A percentile compares a stretch with the other conserved stretches of the same genome.
Conservation (phyloP, 1,140 invertebrate genomes). For the Euwallacea similis region DNA sequence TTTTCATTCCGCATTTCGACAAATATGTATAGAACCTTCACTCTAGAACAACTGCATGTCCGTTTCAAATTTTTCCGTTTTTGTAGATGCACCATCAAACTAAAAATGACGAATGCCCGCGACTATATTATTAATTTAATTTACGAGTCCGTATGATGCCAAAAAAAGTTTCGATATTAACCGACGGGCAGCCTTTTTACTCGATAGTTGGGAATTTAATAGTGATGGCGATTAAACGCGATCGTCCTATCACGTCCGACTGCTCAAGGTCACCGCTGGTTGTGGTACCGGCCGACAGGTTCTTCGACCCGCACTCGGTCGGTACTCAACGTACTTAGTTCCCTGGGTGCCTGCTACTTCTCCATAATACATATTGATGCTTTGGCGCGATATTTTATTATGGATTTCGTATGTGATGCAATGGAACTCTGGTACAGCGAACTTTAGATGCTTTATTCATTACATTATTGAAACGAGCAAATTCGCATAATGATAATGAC, state of each 20-base stretch:
- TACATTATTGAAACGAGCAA: too few relatives aligned
- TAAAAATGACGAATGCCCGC: too few relatives aligned
- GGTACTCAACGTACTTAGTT: constrained; percentile 1
- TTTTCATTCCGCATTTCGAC: too few relatives aligned
- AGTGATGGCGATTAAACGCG: constrained; percentile 17
- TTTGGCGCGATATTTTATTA: background rate
- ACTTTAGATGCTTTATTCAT: too few relatives aligned
- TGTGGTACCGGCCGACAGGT: constrained; percentile 16
- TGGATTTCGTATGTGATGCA: background rate
- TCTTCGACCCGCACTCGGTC: constrained; percentile 17
- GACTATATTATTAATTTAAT: too few relatives aligned
- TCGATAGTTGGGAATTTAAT: constrained; percentile 25
- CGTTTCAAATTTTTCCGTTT: too few relatives aligned
- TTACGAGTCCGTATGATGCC: background rate
- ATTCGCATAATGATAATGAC: too few relatives aligned
- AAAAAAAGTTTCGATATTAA: constrained; percentile 12
- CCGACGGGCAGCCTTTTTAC: constrained; percentile 4
- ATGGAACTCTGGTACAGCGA: background rate
- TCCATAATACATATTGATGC: constrained; percentile 13
- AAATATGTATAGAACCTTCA: too few relatives aligned
- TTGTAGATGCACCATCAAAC: too few relatives aligned
- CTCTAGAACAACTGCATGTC: too few relatives aligned
- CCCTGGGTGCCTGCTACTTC: background rate
- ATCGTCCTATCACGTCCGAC: constrained; percentile 23
- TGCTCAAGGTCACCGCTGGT: constrained; percentile 15